phyloP scores from a whole-genome alignment of 2,797 vertebrate genomes.

The Danio kyathit region DNA sequence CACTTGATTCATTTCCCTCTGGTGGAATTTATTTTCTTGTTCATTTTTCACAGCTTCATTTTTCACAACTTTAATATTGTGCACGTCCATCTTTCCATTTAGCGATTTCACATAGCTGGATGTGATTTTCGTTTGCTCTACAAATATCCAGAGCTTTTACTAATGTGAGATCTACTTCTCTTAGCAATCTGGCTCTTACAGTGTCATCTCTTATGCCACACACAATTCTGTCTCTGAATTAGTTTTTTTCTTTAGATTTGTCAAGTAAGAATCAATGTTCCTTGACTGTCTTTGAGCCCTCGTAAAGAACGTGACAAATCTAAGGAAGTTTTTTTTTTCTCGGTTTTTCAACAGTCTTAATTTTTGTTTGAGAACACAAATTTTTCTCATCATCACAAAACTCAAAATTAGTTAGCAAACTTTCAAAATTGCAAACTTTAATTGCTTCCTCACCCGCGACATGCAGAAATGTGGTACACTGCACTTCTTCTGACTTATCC shows the following conservation, averaged over 20 bases:
- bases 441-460: constrained; percentile 23
- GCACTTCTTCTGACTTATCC: neutral
- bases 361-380: neutral
- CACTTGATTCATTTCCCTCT: neutral
- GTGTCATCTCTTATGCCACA: constrained; percentile 34
- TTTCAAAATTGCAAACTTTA: constrained; percentile 18
- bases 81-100: constrained; percentile 34
- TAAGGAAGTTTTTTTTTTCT: too few species aligned
- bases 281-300: too few species aligned
- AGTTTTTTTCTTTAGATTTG: constrained; percentile 40
- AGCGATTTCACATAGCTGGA: too few species aligned
- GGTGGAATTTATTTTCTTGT: neutral
- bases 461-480: constrained; percentile 41
- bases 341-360: too few species aligned
- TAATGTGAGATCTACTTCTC: too few species aligned
- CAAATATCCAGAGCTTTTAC: too few species aligned
- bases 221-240: constrained; percentile 26
- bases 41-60: neutral
- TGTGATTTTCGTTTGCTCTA: too few species aligned
- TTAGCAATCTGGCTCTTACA: constrained; percentile 41
- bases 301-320: too few species aligned
- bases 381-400: neutral
- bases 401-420: neutral
- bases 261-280: constrained; percentile 5
- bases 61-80: neutral